Percentiles rank a stretch among this genome's conserved stretches.
Conservation (phyloP, 2,888 invertebrate genomes). For the Dioctria linearis region DNA sequence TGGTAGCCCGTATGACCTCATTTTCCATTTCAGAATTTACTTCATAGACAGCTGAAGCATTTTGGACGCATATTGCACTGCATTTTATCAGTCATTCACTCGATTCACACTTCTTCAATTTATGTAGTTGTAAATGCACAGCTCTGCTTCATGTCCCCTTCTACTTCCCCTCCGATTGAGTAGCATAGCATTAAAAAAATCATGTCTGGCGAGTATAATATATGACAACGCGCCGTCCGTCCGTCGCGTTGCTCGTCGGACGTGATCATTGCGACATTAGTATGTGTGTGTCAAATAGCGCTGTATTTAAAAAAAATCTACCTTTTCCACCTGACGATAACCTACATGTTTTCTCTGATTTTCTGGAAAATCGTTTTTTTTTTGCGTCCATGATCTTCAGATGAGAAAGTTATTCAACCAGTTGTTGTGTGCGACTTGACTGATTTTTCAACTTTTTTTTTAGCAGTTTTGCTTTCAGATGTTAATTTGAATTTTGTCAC, state of each 20-base stretch:
- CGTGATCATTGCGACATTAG: not conserved
- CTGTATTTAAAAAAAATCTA: not conserved
- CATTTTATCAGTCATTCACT: conserved; percentile 5
- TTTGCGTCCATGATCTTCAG: conserved; percentile 39
- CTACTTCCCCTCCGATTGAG: not conserved
- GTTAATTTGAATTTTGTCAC: conserved; percentile 44
- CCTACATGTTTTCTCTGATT: conserved; percentile 33
- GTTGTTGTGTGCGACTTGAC: not conserved
- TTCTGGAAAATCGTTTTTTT: conserved; percentile 33
- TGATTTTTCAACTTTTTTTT: conserved; percentile 4
- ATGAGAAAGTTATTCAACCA: conserved; percentile 48
- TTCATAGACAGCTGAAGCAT: conserved; percentile 4
- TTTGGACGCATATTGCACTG: not conserved
- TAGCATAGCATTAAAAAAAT: not conserved
- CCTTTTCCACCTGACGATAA: not conserved
- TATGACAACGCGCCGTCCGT: not conserved
- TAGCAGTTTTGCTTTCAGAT: conserved; percentile 36
- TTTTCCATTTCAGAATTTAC: conserved; percentile 17
- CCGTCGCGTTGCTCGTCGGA: too few relatives aligned
- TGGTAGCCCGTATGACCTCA: conserved; percentile 10
- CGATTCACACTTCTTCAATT: not conserved
- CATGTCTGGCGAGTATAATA: not conserved
- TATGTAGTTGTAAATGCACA: not conserved
- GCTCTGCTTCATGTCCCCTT: not conserved
- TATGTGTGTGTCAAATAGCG: not conserved